These are phyloP conservation scores for Argopecten irradians DNA, from an alignment of 1,140 invertebrate genomes.

Conservation along the genomic window DNA sequence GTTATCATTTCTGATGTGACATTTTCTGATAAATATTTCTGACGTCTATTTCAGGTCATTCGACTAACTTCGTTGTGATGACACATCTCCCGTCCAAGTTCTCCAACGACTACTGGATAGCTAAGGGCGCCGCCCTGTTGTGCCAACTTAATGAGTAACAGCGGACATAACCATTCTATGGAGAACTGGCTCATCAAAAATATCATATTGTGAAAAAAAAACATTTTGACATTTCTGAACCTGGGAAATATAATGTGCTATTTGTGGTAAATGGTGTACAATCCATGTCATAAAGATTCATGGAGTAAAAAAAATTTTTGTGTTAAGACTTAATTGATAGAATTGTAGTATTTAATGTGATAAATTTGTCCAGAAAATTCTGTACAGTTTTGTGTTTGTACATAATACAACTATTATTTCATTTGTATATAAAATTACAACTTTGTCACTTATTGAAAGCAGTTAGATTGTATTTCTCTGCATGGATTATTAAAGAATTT, in stretches of 20 bases:
- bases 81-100: slow-evolving; percentile 83
- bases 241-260: neutral
- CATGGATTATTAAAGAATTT: too few species aligned
- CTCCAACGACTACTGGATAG: slow-evolving; percentile 87
- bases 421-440: neutral
- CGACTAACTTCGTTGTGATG: slow-evolving; percentile 92
- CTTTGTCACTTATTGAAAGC: neutral
- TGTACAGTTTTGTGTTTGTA: neutral
- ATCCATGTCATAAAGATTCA: too few species aligned
- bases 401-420: neutral
- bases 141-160: slow-evolving; percentile 85
- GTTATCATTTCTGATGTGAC: neutral
- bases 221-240: neutral
- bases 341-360: neutral
- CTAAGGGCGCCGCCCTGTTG: slow-evolving; percentile 89
- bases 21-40: neutral
- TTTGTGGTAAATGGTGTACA: neutral
- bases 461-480: neutral
- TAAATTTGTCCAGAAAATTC: neutral
- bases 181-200: neutral
- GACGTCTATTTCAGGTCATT: slow-evolving; percentile 81
- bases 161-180: neutral
- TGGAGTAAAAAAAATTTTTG: too few species aligned
- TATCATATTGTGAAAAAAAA: neutral
- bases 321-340: neutral